Percentiles rank a stretch among this genome's conserved stretches.
Conservation (phyloP, 1,140 invertebrate species). For the Apis cerana region DNA sequence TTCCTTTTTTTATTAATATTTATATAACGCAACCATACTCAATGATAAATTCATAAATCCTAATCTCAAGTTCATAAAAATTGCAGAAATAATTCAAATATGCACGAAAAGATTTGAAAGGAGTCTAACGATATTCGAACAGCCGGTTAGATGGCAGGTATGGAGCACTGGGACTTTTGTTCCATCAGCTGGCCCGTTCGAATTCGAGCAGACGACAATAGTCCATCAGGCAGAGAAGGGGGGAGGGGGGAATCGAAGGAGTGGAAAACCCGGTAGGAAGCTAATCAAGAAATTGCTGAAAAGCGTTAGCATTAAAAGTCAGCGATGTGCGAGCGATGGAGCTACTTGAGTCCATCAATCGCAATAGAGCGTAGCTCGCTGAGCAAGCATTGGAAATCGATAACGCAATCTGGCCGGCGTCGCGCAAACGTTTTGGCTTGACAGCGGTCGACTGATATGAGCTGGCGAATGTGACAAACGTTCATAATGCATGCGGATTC, state of each 20-base stretch:
- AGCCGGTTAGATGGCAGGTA: too few species aligned
- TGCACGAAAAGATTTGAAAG: not conserved
- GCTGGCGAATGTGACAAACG: constrained; percentile 60
- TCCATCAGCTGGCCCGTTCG: not conserved
- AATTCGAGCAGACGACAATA: not conserved
- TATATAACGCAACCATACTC: too few species aligned
- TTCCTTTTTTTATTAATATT: too few species aligned
- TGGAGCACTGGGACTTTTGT: not conserved
- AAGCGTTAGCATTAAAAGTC: constrained; percentile 29
- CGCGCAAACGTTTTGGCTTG: constrained; percentile 55
- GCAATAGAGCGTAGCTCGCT: constrained; percentile 33
- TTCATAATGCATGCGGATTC: constrained; percentile 55
- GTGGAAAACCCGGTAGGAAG: not conserved
- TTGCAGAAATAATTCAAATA: not conserved
- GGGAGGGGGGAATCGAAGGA: not conserved
- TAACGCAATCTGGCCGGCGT: constrained; percentile 57
- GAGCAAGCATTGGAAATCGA: constrained; percentile 63
- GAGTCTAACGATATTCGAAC: not conserved
- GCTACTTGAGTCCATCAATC: constrained; percentile 36
- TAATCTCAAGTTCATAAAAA: too few species aligned
- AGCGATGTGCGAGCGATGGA: constrained; percentile 4
- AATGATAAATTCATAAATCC: too few species aligned
- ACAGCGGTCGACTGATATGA: constrained; percentile 59
- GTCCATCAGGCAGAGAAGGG: not conserved
- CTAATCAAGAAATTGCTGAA: constrained; percentile 27